A percentile compares a stretch with the other conserved stretches of the same genome.
phyloP scores from a whole-genome alignment of 2,113 vertebrate species.

The Laticauda laticaudata region DNA sequence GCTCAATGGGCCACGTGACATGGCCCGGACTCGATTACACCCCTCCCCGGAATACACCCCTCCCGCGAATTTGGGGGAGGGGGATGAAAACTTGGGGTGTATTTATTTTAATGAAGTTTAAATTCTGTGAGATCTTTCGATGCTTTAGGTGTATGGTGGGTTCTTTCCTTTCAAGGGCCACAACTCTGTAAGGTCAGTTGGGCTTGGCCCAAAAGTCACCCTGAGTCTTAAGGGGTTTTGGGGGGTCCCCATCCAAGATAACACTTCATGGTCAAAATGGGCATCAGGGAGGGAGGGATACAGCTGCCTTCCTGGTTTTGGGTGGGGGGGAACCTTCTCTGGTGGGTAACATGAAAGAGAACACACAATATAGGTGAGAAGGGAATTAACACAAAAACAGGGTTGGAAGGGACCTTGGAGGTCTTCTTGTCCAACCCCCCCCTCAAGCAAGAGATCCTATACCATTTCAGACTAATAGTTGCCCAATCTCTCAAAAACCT shows the following conservation, averaged over 20 bases:
- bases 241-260: not conserved
- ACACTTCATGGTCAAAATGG: not conserved
- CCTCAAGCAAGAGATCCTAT: too few relatives aligned
- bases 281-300: too few relatives aligned
- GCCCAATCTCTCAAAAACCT: too few relatives aligned
- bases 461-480: too few relatives aligned
- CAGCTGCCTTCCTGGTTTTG: not conserved
- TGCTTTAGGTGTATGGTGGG: not conserved
- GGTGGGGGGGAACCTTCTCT: not conserved
- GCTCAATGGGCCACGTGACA: not conserved
- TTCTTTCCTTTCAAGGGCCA: not conserved
- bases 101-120: not conserved
- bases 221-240: not conserved
- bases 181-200: not conserved
- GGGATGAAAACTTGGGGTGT: not conserved
- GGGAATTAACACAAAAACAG: too few relatives aligned
- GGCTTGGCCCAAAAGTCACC: not conserved
- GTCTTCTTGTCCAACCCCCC: too few relatives aligned
- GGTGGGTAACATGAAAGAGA: not conserved
- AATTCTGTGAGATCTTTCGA: not conserved
- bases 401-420: too few relatives aligned
- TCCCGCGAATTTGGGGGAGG: not conserved
- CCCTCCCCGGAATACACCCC: not conserved
- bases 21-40: too few relatives aligned
- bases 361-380: too few relatives aligned